A percentile compares a stretch with the other conserved stretches of the same genome.
phyloP scores from a whole-genome alignment of 2,113 vertebrate species.

The Ascaphus truei region DNA sequence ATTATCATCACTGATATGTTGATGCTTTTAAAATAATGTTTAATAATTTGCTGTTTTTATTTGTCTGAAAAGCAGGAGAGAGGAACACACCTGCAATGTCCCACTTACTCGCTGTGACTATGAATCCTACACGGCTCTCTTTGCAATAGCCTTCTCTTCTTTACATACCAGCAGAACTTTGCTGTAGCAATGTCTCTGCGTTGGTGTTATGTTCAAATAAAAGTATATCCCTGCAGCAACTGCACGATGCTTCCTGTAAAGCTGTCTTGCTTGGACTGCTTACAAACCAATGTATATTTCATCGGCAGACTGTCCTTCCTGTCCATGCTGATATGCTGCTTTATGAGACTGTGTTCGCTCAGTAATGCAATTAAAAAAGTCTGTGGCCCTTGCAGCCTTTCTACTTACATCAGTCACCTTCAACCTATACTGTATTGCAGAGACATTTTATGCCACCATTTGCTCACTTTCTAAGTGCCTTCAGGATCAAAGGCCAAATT shows the following conservation, averaged over 20 bases:
- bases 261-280: background rate
- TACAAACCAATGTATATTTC: constrained; percentile 2
- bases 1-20: too few relatives aligned
- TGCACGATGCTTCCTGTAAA: background rate
- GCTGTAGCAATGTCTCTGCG: background rate
- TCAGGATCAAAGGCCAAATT: constrained; percentile 27
- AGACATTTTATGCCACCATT: constrained; percentile 10
- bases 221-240: background rate
- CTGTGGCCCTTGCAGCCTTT: background rate
- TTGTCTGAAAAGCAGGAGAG: background rate
- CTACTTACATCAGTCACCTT: constrained; percentile 26
- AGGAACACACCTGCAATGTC: background rate
- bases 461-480: constrained; percentile 18
- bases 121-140: background rate
- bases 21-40: constrained; percentile 17
- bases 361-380: constrained; percentile 22
- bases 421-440: background rate
- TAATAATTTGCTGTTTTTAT: background rate
- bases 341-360: constrained; percentile 3
- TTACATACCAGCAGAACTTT: too few relatives aligned
- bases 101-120: background rate
- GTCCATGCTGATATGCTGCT: background rate
- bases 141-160: background rate
- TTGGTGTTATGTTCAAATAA: background rate
- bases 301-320: background rate